phyloP scores from a whole-genome alignment of 2,797 vertebrate species.

The Characodon lateralis region DNA sequence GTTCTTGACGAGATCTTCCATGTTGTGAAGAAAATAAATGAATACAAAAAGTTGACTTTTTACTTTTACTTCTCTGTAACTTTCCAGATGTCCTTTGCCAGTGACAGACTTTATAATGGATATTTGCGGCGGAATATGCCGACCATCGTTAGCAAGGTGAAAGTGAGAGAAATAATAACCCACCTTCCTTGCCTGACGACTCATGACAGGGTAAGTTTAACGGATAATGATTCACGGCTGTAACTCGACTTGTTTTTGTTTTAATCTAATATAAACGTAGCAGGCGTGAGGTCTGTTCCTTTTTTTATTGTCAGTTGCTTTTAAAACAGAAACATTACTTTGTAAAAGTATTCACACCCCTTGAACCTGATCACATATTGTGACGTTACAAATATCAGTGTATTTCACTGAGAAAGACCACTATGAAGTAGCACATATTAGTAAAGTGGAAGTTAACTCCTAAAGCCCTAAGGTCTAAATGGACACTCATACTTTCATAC shows the following conservation, averaged over 20 bases:
- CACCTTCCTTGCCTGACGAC: constrained; percentile 76
- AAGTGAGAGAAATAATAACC: constrained; percentile 66
- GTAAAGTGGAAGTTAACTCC: no score
- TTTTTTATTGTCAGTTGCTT: background rate
- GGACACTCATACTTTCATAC: no score
- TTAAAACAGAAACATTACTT: background rate
- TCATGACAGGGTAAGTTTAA: constrained; percentile 73
- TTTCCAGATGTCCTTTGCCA: constrained; percentile 73
- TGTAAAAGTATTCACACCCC: background rate
- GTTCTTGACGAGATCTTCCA: background rate
- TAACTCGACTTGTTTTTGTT: background rate
- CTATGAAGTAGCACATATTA: background rate
- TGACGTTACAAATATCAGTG: background rate
- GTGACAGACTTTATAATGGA: constrained; percentile 72
- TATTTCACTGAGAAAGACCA: background rate
- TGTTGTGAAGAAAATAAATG: background rate
- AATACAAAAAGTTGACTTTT: background rate
- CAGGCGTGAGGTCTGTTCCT: background rate
- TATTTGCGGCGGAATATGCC: constrained; percentile 71
- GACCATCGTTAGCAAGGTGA: constrained; percentile 59
- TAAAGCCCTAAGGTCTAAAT: no score
- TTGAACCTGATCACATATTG: background rate
- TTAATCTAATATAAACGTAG: background rate
- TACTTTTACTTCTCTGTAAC: constrained; percentile 1
- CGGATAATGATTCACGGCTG: background rate